Conservation (phyloP, 2,797 vertebrate genomes). For the Manis javanica region DNA sequence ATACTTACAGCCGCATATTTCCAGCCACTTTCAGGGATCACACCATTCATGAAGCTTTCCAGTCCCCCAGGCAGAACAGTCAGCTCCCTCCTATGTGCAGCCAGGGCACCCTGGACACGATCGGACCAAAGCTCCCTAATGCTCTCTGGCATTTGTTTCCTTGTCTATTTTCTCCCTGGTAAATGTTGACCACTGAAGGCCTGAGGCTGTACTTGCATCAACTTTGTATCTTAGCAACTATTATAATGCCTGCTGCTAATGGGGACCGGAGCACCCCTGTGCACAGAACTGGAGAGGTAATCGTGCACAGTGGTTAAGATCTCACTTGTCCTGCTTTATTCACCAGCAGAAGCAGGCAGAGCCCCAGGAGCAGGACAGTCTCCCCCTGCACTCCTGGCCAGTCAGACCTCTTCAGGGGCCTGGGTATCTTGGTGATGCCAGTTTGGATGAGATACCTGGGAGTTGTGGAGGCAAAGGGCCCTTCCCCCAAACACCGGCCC, state of each 20-base stretch:
- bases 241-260: background rate
- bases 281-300: background rate
- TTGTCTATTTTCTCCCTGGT: background rate
- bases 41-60: background rate
- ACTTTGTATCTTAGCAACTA: background rate
- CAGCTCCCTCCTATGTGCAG: background rate
- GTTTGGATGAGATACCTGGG: conserved; percentile 90
- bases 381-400: conserved; percentile 89
- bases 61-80: background rate
- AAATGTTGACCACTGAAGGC: background rate
- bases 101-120: fast-evolving
- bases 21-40: background rate
- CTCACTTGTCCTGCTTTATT: conserved; percentile 69
- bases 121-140: background rate
- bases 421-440: conserved; percentile 88
- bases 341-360: conserved; percentile 90
- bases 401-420: conserved; percentile 88
- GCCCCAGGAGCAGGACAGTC: conserved; percentile 85
- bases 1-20: background rate
- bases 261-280: background rate
- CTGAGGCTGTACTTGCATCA: background rate
- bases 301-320: background rate
- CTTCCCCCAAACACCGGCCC: conserved; percentile 92
- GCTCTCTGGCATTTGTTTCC: background rate
- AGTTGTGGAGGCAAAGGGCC: conserved; percentile 90